Evolutionary conservation across 2,113 vertebrate species (phyloP), one percentile per base, ranked within the genome.

Genomic region (Antennarius striatus): DNA sequence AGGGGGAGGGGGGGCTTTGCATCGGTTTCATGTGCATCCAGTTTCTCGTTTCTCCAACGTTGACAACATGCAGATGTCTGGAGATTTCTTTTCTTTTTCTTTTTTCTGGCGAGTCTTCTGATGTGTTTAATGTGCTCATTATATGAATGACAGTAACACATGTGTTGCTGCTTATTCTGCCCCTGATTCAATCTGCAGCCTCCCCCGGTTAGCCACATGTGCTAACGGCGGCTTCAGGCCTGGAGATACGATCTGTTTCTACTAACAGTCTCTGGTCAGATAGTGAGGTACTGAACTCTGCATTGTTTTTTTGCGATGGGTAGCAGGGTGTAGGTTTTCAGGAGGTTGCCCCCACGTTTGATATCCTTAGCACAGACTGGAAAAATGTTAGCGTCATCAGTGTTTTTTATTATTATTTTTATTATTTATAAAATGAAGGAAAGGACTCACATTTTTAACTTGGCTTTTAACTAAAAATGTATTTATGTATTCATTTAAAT

Each of bases 111-210:
- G 67, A 75, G 70, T 76, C 71, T 87, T 85, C 73, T 73, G 77
- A 86, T 84, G 77, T 74, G 65, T 56, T 63, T 85, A 81, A 85
- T 89, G 56, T 59, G 63, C 75, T 88, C 85, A 86, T 90, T 88
- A 86, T 85, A 85, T 77, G 66, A 76, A 56, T 46, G 57, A 74
- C 73, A 59, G 79, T 42, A 50, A 74, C 84, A 80, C 83, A 86
- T 88, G 83, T 90, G 87, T 86, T 87, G 72, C 72, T 56, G 62
- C 69, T 84, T 73, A 68, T 72, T 69, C 67, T 62, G 61, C 55
- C 80, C 79, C 47, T 89, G 86, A 88, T 90, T 85, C 73, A 85
- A 87, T 90, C 80, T 80, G 77, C 83, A 83, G 84, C 64, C 79
- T 82, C 75, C 11, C 50, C 83, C 72, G 77, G 83, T 87, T 88